Evolutionary conservation across 1,140 invertebrate genomes (phyloP), one percentile per base, ranked within the genome.

Genomic region (Drosophila sulfurigaster): DNA sequence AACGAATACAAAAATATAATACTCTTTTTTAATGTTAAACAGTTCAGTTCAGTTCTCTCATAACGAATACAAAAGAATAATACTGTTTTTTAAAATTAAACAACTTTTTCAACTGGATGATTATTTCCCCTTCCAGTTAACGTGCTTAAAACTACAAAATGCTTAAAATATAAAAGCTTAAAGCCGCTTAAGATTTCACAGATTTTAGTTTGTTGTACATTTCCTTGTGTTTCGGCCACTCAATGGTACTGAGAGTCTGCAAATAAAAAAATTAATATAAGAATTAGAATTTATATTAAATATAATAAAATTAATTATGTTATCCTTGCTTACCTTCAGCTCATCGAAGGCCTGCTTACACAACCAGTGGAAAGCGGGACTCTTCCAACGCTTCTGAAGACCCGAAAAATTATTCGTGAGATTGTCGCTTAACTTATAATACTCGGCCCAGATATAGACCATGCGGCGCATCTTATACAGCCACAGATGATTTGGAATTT

Each of bases 301-400:
- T 2, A 57, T 25, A 28, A 51, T 7, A 46, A 6, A 13, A 32
- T 15, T 2, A 15, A 15, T 38, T 11, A 28, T 38, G 5, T 11
- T 28, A 7, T 30, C 3, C 13, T 10, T 11, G n/a, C 49, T 11
- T 28, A 88, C 83, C 71, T 88, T 81, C 0, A 88, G 49, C 46
- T 88, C 83, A 28, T 80, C 66, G 0, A 78, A 78, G 4, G 85
- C 78, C 60, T 89, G 81, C 43, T 78, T 88, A 46, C 78, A 81
- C 13, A 83, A 25, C 83, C 83, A 88, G 38, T 88, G 83, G n/a
- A 88, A 89, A 6, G 68, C 13, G 0, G 83, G 80, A 59, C 49
- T 71, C 16, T 52, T 62, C 83, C 83, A 87, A 11, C 16, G 46
- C 0, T 4, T 5, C 1, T 16, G 15, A 11, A 72, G 43, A 0